phyloP scores from a whole-genome alignment of 2,113 vertebrate species.

The Aspiorhynchus laticeps region DNA sequence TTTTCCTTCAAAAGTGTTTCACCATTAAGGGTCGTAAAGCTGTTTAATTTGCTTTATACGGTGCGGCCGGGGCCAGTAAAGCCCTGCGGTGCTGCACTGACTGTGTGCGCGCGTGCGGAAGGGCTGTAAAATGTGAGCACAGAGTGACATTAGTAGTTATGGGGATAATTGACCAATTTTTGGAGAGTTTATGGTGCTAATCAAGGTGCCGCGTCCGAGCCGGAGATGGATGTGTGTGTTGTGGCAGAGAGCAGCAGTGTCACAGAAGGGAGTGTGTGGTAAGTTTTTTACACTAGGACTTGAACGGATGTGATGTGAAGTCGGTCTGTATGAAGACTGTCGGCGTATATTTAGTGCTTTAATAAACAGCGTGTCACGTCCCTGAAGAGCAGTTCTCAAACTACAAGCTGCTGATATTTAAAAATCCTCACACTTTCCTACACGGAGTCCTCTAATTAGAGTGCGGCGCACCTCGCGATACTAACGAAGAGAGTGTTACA shows the following conservation, averaged over 20 bases:
- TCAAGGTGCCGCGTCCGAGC: slow-evolving; percentile 66
- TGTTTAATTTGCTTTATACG: slow-evolving; percentile 29
- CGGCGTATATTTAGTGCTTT: neutral
- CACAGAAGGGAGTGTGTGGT: neutral
- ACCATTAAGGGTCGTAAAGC: slow-evolving; percentile 25
- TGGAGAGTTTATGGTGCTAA: slow-evolving; percentile 76
- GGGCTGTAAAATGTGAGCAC: slow-evolving; percentile 58
- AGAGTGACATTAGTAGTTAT: slow-evolving; percentile 76
- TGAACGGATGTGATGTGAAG: neutral
- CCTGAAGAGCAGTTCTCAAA: neutral
- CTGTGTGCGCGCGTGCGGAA: neutral
- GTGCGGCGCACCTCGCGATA: no score
- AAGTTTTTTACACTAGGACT: neutral
- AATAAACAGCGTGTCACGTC: neutral
- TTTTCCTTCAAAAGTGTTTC: slow-evolving; percentile 28
- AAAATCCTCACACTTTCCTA: neutral
- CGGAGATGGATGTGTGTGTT: slow-evolving; percentile 59
- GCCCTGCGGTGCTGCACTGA: slow-evolving; percentile 1
- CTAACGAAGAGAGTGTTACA: neutral
- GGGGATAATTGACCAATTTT: slow-evolving; percentile 78
- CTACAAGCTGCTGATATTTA: neutral
- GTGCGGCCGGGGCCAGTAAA: neutral
- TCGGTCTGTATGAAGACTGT: neutral
- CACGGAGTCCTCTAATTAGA: neutral
- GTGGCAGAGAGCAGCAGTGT: slow-evolving; percentile 15